Evolutionary conservation across 1,140 invertebrate genomes (phyloP), one percentile per base, ranked within the genome.

Genomic region (Dufourea novaeangliae): DNA sequence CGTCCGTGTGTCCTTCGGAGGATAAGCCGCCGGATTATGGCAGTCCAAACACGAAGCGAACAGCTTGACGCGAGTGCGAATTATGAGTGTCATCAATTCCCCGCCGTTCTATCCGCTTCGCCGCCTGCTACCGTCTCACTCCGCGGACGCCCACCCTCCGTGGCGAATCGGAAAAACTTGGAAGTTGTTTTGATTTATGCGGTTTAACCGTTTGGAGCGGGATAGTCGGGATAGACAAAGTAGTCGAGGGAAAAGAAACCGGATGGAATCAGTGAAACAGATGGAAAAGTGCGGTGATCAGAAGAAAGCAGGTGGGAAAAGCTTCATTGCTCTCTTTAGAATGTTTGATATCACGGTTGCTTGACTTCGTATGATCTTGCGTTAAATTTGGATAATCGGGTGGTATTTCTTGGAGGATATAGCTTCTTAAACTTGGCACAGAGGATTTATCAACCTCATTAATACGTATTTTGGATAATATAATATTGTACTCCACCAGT

Each of bases 61-160:
- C 52, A 76, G 82, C 59, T 78, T 77, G 79, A 78, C 77, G 71
- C 50, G 66, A 67, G 64, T 69, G 67, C 87, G 78, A 89, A 88
- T 82, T 88, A 89, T 86, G 84, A 85, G 68, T 56, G 77, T 85
- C 86, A 89, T 90, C 86, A 86, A 91, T 90, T 89, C 81, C 76
- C 41, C 41, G 67, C 57, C 62, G n/a, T 56, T 11, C 20, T 22
- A 12, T 54, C 22, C 27, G 34, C 41, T 22, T 32, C 44, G 20
- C 17, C 17, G 5, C 17, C 46, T 17, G 5, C 17, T 20, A 20
- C 1, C 41, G 1, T 11, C 12, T 44, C 11, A 14, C 41, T 44
- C 46, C 59, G 70, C 75, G 75, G 61, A 64, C 20, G 7, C 17
- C 72, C 57, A 7, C 11, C 72, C 57, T 29, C 29, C 5, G n/a